Base-by-base conservation (phyloP, 2,113 vertebrate genomes). In the Hydropotes inermis region DNA sequence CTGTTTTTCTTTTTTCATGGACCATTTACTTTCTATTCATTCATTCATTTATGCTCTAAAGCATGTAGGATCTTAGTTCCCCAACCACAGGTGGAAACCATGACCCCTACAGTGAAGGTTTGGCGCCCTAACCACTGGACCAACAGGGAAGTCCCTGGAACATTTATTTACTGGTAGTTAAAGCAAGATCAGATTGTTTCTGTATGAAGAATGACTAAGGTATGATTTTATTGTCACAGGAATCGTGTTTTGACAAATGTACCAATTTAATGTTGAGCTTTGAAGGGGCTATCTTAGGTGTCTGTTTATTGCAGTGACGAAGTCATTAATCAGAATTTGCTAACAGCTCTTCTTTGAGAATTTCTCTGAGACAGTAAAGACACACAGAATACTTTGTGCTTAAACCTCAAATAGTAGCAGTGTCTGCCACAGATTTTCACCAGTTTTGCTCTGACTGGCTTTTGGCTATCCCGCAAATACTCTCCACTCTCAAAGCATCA, bases 111-210 rank as follows among this genome's bases (percentile, higher is more conserved):
- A 81, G 45, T 52, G 28, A 47, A 52, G 30, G 45, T 19, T 11
- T 6, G 9, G 28, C 10, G 2, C 47, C 30, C 19, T 82, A 54
- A 82, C 79, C 79, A 7, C 10, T 54, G 79, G 45, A 50, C 78
- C 0, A 0, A 21, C 50, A 82, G 17, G 79, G 30, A 54, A n/a
- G 47, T 54, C 47, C 13, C 12, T 50, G 13, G 19, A 43, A 76
- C 39, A 3, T 95, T 96, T 43, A 76, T 45, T 95, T 23, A 57
- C 19, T n/a, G 21, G 55, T 54, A 79, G 84, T 91, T 96, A 88
- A 95, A 95, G 52, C 86, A 94, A 45, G 19, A 39, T 94, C 52
- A 85, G 50, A 74, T 91, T 87, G 86, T 93, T 97, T 97, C 95
- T 52, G 43, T 70, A 89, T 93, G 76, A 92, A 88, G 61, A 84